phyloP scores from a whole-genome alignment of 2,888 invertebrate species.

The Antheraea assamensis region DNA sequence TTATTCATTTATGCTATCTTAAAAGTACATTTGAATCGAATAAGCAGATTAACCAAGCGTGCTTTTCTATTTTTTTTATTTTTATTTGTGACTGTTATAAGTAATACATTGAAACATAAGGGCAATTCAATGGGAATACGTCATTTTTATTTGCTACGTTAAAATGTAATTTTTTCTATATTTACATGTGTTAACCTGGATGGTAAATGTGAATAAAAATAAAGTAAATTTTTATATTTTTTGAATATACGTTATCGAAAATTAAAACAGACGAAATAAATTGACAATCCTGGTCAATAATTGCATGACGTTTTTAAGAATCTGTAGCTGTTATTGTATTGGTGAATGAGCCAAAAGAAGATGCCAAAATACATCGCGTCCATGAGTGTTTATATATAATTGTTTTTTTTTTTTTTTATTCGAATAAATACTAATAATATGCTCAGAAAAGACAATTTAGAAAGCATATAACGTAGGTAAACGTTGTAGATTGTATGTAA shows the following conservation, averaged over 20 bases:
- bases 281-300: not conserved
- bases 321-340: slow-evolving; percentile 51
- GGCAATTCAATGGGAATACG: too few species aligned
- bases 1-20: slow-evolving; percentile 32
- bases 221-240: not conserved
- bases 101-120: too few species aligned
- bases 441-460: slow-evolving; percentile 79
- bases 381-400: slow-evolving; percentile 47
- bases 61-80: not conserved
- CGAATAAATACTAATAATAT: slow-evolving; percentile 47
- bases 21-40: not conserved
- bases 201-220: too few species aligned
- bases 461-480: slow-evolving; percentile 45
- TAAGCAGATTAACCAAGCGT: not conserved
- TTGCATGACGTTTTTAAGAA: not conserved
- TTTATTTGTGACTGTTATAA: too few species aligned
- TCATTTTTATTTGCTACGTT: too few species aligned
- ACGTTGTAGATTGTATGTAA: slow-evolving; percentile 27
- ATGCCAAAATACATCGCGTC: slow-evolving; percentile 76
- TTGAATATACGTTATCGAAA: not conserved
- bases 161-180: too few species aligned
- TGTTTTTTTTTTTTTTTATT: slow-evolving; percentile 41
- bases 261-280: not conserved
- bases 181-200: too few species aligned
- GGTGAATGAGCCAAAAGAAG: slow-evolving; percentile 74